Evolutionary conservation across 2,113 vertebrate genomes (phyloP), one percentile per base, ranked within the genome.

Genomic region (Prunella fulvescens): DNA sequence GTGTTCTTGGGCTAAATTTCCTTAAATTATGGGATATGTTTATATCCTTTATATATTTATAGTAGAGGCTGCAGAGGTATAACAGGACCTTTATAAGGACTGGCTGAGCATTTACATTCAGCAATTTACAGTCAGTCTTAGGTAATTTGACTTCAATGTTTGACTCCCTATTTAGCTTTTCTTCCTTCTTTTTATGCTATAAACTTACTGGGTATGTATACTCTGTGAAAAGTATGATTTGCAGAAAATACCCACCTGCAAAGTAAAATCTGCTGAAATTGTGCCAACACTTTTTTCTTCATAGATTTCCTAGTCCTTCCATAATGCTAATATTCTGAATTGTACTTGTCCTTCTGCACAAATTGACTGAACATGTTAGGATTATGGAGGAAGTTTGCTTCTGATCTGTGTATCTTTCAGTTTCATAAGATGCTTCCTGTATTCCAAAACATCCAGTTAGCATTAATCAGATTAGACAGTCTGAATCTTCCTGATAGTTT

Each of bases 401-500:
- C 62, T 64, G 60, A 69, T 42, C 79, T 87, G 10, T 70, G 0
- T 28, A 66, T 62, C 44, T 85, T 94, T 3, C 35, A 28, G 17
- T 78, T 92, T 94, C 37, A 26, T 80, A 90, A 92, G 81, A n/a
- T 81, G 45, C 40, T 48, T 47, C 26, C 72, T 88, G 51, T 86
- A 78, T 81, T 90, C 47, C 31, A 78, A 81, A 95, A 86, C 64
- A 73, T 48, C 82, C 44, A 70, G 85, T 60, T 91, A 42, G 39
- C 79, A 31, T 58, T 95, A 90, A 95, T 90, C 88, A 86, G 88
- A 88, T 94, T 83, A 72, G 91, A 92, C 92, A 95, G 86, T 64
- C 53, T 93, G 90, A 94, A 92, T 93, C 73, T 95, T 94, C 82
- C 83, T 95, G 78, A 91, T 77, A 81, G 81, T 78, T 94, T 81